Evolutionary conservation across 2,113 vertebrate species (phyloP), one percentile per base, ranked within the genome.

Genomic region (Sclerurus mexicanus): DNA sequence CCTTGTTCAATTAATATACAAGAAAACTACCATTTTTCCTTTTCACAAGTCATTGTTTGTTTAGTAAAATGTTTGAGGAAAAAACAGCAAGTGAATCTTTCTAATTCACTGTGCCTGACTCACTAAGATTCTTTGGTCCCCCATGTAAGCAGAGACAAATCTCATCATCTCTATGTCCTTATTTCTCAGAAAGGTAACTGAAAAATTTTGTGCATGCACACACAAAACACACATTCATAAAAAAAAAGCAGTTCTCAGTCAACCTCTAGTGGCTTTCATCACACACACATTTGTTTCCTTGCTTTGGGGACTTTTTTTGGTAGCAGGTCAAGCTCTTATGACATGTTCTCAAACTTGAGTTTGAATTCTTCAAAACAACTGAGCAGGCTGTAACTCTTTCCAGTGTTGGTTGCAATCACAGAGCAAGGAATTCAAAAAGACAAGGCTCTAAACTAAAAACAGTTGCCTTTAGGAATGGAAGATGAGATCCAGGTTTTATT

Each of bases 81-180:
- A 56, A 87, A 12, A 25, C 21, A 66, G 10, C 39, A 69, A 87
- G n/a, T 25, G 18, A 89, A 47, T 44, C 21, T 37, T 82, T 89
- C 66, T 93, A 50, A 96, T 77, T 93, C 76, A 60, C 22, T 85
- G 31, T 60, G 27, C 55, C 76, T 95, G 93, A 90, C 47, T 90
- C 76, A 80, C 42, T 71, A 55, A 67, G 64, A 78, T 75, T 89
- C 83, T 75, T 37, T 49, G 22, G 66, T 85, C n/a, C 15, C 56
- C 13, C 68, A 5, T 1, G 0, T 55, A 78, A 77, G 52, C 31
- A 89, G 58, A 92, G 56, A 22, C 76, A 93, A 74, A 89, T 55
- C 56, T 76, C 75, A 85, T 60, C 46, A 90, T n/a, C 60, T 56
- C n/a, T 18, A 20, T 50, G 30, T 64, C 73, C 23, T 63, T 17